These are phyloP conservation scores for Magallana ariakensis DNA, from an alignment of 1,140 invertebrate species.

Conservation along the genomic window DNA sequence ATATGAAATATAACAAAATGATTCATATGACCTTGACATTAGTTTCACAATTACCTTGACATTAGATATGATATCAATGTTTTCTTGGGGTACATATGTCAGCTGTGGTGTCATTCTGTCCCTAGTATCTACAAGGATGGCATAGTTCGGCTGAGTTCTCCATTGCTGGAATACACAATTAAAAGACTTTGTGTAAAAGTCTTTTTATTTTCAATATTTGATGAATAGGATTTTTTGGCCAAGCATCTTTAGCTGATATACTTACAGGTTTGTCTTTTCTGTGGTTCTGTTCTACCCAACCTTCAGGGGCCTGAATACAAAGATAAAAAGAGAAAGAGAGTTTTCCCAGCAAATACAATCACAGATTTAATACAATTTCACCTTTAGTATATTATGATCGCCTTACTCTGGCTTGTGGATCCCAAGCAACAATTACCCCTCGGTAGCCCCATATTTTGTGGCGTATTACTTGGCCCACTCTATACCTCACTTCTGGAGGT, in stretches of 20 bases:
- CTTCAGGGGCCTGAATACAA: constrained; percentile 56
- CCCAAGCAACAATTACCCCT: constrained; percentile 83
- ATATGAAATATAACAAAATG: too few relatives aligned
- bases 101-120: constrained; percentile 76
- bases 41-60: constrained; percentile 64
- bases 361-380: too few relatives aligned
- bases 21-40: not conserved
- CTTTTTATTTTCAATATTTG: not conserved
- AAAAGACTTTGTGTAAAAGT: not conserved
- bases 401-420: constrained; percentile 75
- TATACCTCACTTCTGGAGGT: constrained; percentile 78
- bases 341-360: too few relatives aligned
- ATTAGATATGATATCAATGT: constrained; percentile 75
- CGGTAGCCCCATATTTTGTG: constrained; percentile 81
- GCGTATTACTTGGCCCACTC: constrained; percentile 82
- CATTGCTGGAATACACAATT: constrained; percentile 70
- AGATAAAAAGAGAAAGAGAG: not conserved
- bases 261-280: constrained; percentile 54
- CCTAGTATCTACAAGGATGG: constrained; percentile 79
- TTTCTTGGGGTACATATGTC: constrained; percentile 80
- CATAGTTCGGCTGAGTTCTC: constrained; percentile 78
- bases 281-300: constrained; percentile 60
- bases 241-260: not conserved
- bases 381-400: too few relatives aligned
- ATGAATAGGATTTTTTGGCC: not conserved